These are phyloP conservation scores for Lathamus discolor DNA, from an alignment of 2,113 vertebrate genomes.

Conservation along the genomic window DNA sequence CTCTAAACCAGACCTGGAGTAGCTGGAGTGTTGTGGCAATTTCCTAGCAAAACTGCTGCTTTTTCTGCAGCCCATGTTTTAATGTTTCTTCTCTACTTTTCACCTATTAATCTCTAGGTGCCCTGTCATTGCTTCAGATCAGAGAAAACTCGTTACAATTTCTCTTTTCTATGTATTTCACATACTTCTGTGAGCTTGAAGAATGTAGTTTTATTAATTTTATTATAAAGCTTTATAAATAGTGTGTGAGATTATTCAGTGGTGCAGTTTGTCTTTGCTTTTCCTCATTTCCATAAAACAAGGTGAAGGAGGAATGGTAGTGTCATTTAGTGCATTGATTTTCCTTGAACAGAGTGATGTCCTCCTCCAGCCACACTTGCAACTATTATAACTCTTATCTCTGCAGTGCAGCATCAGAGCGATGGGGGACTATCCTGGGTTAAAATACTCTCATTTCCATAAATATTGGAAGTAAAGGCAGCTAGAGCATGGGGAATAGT, in stretches of 20 bases:
- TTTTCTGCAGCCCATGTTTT: neutral
- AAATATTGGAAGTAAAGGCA: too few relatives aligned
- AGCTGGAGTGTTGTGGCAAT: neutral
- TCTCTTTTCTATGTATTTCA: neutral
- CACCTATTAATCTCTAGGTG: neutral
- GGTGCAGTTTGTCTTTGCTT: neutral
- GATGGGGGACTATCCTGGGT: fast-evolving
- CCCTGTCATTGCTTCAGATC: neutral
- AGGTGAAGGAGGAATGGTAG: neutral
- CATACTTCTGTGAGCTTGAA: neutral
- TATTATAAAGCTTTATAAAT: neutral
- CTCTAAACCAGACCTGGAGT: neutral
- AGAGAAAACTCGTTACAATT: neutral
- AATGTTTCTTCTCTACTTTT: neutral
- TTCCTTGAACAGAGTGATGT: neutral
- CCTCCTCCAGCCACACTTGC: neutral
- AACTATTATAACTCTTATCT: neutral
- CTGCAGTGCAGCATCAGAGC: neutral
- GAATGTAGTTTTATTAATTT: neutral
- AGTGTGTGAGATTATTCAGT: neutral
- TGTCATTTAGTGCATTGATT: neutral
- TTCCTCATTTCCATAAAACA: neutral
- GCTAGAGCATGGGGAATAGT: neutral
- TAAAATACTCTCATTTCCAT: neutral
- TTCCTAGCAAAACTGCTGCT: neutral